These are phyloP conservation scores for Neosilurus mollespiculum DNA, from an alignment of 2,797 vertebrate genomes.

Conservation along the genomic window DNA sequence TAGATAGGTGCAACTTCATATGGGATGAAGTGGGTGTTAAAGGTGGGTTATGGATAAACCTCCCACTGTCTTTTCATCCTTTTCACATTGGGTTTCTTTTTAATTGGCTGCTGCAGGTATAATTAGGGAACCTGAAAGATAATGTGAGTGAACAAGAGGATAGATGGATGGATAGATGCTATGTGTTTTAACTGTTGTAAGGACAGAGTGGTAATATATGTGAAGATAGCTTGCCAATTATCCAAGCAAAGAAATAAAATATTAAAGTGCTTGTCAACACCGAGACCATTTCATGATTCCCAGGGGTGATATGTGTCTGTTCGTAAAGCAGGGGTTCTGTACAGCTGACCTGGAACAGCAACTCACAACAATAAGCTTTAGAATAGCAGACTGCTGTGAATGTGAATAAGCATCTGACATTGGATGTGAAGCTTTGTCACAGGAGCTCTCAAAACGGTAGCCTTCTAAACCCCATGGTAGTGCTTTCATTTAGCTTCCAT, in stretches of 20 bases:
- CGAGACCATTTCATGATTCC: slow-evolving; percentile 33
- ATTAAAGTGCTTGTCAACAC: slow-evolving; percentile 48
- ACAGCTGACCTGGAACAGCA: slow-evolving; percentile 42
- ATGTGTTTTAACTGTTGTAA: slow-evolving; percentile 29
- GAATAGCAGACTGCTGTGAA: slow-evolving; percentile 32
- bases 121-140: slow-evolving; percentile 10
- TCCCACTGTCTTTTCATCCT: slow-evolving; percentile 20
- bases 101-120: slow-evolving; percentile 46
- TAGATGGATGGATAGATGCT: slow-evolving; percentile 4
- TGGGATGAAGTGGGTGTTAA: slow-evolving; percentile 36
- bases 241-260: slow-evolving; percentile 42
- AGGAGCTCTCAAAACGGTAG: not conserved
- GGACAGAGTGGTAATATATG: slow-evolving; percentile 15
- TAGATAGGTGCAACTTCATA: slow-evolving; percentile 26
- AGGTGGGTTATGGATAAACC: slow-evolving; percentile 32
- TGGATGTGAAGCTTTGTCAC: slow-evolving; percentile 24
- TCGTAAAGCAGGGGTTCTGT: slow-evolving; percentile 39
- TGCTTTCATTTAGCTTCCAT: slow-evolving; percentile 2
- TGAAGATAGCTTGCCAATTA: slow-evolving; percentile 20
- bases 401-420: slow-evolving; percentile 40
- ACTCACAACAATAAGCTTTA: slow-evolving; percentile 21
- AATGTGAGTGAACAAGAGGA: not conserved
- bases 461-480: slow-evolving; percentile 19
- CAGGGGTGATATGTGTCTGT: slow-evolving; percentile 31
- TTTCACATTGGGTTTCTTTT: slow-evolving; percentile 37